Base-by-base conservation (phyloP, 2,888 invertebrate genomes). In the Kryphioiulus occultus region DNA sequence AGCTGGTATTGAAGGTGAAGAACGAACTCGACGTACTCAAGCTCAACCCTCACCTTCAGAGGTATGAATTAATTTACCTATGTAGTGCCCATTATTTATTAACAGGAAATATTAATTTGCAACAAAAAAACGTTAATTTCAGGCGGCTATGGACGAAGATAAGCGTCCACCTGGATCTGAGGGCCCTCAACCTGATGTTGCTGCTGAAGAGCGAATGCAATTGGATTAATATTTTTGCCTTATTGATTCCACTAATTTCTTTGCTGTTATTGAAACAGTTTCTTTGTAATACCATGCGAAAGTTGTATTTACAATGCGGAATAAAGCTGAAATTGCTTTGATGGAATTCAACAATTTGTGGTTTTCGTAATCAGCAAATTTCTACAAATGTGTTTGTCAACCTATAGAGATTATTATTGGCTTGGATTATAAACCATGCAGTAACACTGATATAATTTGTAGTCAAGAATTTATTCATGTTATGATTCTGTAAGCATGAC, bases 1-100 rank as follows among this genome's bases (percentile, higher is more conserved):
- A 9, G 85, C 35, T n/a, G 87, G 87, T n/a, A 89, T 89, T 32
- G 88, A 89, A 87, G 89, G 89, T 1, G 89, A 89, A 42, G 88
- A 89, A 35, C 87, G 89, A 82, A 84, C 88, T 47, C 47, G 89
- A 30, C 89, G 86, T 26, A 83, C 53, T 22, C 86, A 68, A 42
- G 39, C 86, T 59, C 85, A 39, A 83, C 85, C 85, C 30, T 39
- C 22, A 53, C 26, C 53, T 32, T 15, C 86, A 86, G 26, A 22
- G 32, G 68, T 59, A 59, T 26, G 7, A 7, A 2, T 4, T 35
- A 35, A 35, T 35, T 35, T 35, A 4, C 35, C 35, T 7, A 35
- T 35, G 35, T 35, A 35, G 35, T 35, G 35, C 35, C 2, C 35
- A 35, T 35, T n/a, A 35, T 35, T 7, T 35, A 35, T 35, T 35